Evolutionary conservation across 2,888 invertebrate genomes (phyloP).

Genomic region (Eretmocerus hayati): DNA sequence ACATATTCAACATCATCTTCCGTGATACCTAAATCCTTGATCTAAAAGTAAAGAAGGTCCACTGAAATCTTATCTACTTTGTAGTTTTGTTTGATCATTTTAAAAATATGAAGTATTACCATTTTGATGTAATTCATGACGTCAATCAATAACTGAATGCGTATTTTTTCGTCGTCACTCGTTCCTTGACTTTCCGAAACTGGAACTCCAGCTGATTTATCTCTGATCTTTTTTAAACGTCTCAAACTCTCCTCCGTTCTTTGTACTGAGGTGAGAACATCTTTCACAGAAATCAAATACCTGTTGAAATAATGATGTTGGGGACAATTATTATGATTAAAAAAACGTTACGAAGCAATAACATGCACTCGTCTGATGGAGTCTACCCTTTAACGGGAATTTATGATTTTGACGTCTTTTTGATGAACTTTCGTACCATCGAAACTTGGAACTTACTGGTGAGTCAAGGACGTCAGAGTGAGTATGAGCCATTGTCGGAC

Average conservation of each 20-base stretch:
- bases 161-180: slow-evolving; percentile 90
- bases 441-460: slow-evolving; percentile 50
- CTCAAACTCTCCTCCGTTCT: slow-evolving; percentile 92
- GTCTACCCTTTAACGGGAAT: too few species aligned
- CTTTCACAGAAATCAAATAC: slow-evolving; percentile 69
- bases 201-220: slow-evolving; percentile 48
- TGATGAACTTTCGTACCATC: too few species aligned
- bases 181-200: slow-evolving; percentile 54
- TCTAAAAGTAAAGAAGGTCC: slow-evolving; percentile 37
- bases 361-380: too few species aligned
- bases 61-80: too few species aligned
- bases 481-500: slow-evolving; percentile 44
- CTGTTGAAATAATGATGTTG: slow-evolving; percentile 31
- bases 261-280: slow-evolving; percentile 87
- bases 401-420: too few species aligned
- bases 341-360: too few species aligned
- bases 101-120: slow-evolving; percentile 38
- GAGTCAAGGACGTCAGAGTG: slow-evolving; percentile 47
- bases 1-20: slow-evolving; percentile 55
- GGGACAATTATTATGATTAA: too few species aligned
- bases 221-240: slow-evolving; percentile 79
- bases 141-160: slow-evolving; percentile 82
- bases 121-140: slow-evolving; percentile 66
- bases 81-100: not conserved
- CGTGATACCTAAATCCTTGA: slow-evolving; percentile 53